Base-by-base conservation (phyloP, 2,113 vertebrate genomes). In the Sinocyclocheilus grahami region DNA sequence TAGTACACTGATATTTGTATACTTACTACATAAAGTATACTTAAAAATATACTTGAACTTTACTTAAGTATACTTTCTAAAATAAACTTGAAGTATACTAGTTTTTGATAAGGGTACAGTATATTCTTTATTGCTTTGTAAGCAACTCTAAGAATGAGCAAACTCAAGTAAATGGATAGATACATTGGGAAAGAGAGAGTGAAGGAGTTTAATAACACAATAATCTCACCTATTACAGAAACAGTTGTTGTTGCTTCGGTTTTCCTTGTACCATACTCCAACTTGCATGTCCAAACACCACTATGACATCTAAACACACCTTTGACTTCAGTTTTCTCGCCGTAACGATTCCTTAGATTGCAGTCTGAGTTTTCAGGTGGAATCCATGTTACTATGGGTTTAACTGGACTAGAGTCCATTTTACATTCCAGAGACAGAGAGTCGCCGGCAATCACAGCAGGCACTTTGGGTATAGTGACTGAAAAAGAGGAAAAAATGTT, bases 281-380 rank as follows among this genome's bases (percentile, higher is more conserved):
- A 63, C 13, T 88, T 51, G 84, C 94, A 95, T 2, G 42, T 86
- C 95, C 94, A 95, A 2, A 1, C 0, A 24, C 95, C 95, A 6
- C 51, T 46, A 78, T 93, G 30, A 42, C 37, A n/a, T 0, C 0
- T 22, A 2, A 20, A 74, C 14, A 46, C 42, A 46, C 9, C 3
- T 10, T 10, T 46, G 1, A 78, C 11, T n/a, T 1, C 1, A n/a
- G 37, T 20, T 13, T 1, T 22, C 12, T 6, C 1, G 3, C 0
- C 0, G 0, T 0, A 0, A 27, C 37, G 0, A 0, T 0, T 20
- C 16, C 2, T 0, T 18, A 16, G 46, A 48, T 16, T 1, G 5
- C 51, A 53, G 2, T 18, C 4, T 13, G 14, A 7, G 8, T 10
- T 33, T n/a, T 39, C 0, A 24, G 88, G 88, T 20, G 18, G 3